Base-by-base conservation (phyloP, 2,797 vertebrate genomes). In the Malurus splendens region DNA sequence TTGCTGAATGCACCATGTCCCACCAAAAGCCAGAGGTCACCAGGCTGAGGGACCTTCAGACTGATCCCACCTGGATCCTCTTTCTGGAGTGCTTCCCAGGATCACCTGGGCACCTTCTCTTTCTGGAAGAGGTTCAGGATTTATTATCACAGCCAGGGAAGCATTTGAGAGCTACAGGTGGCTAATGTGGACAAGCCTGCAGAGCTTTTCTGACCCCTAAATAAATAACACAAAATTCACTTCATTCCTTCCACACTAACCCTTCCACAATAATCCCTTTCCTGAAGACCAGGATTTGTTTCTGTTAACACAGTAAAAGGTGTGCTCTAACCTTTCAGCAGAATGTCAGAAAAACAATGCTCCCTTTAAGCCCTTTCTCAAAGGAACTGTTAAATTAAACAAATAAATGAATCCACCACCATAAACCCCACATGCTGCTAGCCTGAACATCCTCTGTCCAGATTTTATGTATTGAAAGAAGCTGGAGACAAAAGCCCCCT, bases 1-100 rank as follows among this genome's bases (percentile, higher is more conserved):
- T 32, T 81, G n/a, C 13, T 30, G 42, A 39, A 39, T 32, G 32
- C 18, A 39, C 24, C 60, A 30, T 0, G 0, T 73, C 65, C 45
- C 20, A 50, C 36, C 30, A 33, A 68, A 56, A 65, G 22, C 38
- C 67, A 54, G 33, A 70, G 23, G 14, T 30, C 73, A 73, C 6
- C 44, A 47, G 30, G 55, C 27, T 56, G 10, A 62, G 78, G 60
- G 51, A 79, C 33, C 59, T 38, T 60, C 41, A 56, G 39, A 19
- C 59, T 15, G 9, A 48, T 20, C n/a, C 72, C 33, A 22, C 1
- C 24, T 7, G 6, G 23, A 22, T 57, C 10, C 38, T 67, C 64
- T 7, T 68, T 30, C 47, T n/a, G 27, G 10, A 57, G 22, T 6
- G 14, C 18, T n/a, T n/a, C 36, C 22, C 10, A 55, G 73, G 36